Conservation (phyloP, 2,797 vertebrate species). For the Parambassis ranga region DNA sequence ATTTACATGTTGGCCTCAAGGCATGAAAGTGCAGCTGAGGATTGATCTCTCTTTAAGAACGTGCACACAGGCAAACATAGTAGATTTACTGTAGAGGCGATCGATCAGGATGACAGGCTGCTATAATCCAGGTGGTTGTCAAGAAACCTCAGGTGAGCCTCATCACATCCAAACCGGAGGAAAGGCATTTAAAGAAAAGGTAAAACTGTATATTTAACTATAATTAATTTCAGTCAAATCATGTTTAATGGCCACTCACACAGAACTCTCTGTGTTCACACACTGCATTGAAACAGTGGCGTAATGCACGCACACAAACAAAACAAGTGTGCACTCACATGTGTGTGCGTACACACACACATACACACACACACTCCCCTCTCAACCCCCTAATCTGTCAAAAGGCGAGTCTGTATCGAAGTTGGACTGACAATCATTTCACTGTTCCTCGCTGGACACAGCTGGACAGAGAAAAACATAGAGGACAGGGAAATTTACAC, state of each 20-base stretch:
- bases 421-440: slow-evolving; percentile 77
- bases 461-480: slow-evolving; percentile 74
- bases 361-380: slow-evolving; percentile 37
- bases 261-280: slow-evolving; percentile 68
- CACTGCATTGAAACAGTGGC: slow-evolving; percentile 75
- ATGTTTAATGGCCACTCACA: slow-evolving; percentile 48
- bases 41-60: too few relatives aligned
- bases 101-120: neutral
- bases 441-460: slow-evolving; percentile 77
- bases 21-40: too few relatives aligned
- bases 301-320: slow-evolving; percentile 41
- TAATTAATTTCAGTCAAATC: slow-evolving; percentile 40
- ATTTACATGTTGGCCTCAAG: too few relatives aligned
- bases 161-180: too few relatives aligned
- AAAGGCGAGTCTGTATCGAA: slow-evolving; percentile 77
- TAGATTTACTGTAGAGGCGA: neutral
- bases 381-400: slow-evolving; percentile 67
- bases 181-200: neutral
- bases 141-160: too few relatives aligned
- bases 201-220: slow-evolving; percentile 27
- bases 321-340: slow-evolving; percentile 11
- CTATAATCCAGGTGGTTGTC: neutral
- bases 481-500: slow-evolving; percentile 59
- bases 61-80: too few relatives aligned
- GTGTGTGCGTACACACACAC: neutral